Evolutionary conservation across 2,888 invertebrate genomes (phyloP), one percentile per base, ranked within the genome.

Genomic region (Dasypogon diadema): DNA sequence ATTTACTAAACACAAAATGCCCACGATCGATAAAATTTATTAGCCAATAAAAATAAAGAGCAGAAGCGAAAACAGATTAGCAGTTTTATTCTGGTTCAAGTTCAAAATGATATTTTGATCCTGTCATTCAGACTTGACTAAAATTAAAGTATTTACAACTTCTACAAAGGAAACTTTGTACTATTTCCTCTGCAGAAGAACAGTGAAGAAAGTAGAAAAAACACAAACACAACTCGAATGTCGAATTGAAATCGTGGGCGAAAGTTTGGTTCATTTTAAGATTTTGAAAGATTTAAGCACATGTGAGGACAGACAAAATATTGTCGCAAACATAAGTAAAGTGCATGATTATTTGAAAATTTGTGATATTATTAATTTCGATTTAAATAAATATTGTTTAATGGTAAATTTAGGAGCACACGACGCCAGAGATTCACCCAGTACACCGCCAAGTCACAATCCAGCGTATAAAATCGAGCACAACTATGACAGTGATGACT

Each of bases 401-500:
- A 10, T 42, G 10, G 2, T 42, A 42, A 6, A 12, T 73, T 54
- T 76, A 86, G 86, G 86, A 75, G 82, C 82, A 80, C 85, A 84
- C 56, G 86, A 86, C 79, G 80, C 83, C 72, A 81, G 86, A 78
- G 85, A 85, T 75, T 85, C 85, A 65, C 86, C 86, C 46, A 83
- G 83, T 77, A 85, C 86, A 77, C 86, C 85, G 74, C 85, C 85
- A 76, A 85, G 85, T 79, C 81, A 80, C 77, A 86, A 86, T 83
- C 86, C 86, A 76, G 86, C 84, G 78, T 86, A 84, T 79, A 84
- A 83, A 80, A 86, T 86, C 72, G 86, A 86, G 75, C 77, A 82
- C 72, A 83, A 79, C 79, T 77, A 78, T 73, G 83, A 83, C 79
- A 82, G 84, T 77, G 80, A 81, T 70, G 81, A 82, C 79, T 79